phyloP scores from a whole-genome alignment of 2,797 vertebrate species.

The Oryzias dopingdopingensis region DNA sequence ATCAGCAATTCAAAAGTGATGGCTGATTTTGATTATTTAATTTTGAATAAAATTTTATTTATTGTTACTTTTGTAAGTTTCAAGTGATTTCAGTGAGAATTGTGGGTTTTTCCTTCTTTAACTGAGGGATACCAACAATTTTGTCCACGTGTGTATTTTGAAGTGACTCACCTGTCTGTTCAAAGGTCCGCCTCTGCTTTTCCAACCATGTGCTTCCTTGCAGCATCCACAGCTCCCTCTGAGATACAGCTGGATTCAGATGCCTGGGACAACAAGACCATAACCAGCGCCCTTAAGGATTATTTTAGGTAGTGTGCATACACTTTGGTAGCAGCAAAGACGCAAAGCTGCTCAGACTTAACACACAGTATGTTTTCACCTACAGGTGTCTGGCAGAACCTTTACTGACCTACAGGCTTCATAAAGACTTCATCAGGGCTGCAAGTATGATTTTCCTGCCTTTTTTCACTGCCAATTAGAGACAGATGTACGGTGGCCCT shows the following conservation, averaged over 20 bases:
- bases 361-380: conserved; percentile 11
- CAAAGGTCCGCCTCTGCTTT: conserved; percentile 2
- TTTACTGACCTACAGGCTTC: conserved; percentile 93
- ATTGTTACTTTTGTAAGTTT: no score
- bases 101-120: no score
- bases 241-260: conserved; percentile 92
- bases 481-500: no score
- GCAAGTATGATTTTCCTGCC: conserved; percentile 86
- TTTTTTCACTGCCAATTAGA: no score
- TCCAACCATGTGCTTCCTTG: conserved; percentile 12
- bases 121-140: no score
- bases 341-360: conserved; percentile 4
- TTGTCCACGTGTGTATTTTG: no score
- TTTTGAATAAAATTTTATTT: no score
- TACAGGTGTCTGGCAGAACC: conserved; percentile 93
- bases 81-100: no score
- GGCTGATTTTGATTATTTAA: no score
- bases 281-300: conserved; percentile 97
- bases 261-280: conserved; percentile 97
- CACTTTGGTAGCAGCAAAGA: not conserved
- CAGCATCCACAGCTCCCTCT: conserved; percentile 87
- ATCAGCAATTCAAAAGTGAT: no score
- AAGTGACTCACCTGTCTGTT: not conserved
- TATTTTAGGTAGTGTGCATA: conserved; percentile 85
- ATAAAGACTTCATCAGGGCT: conserved; percentile 97